Evolutionary conservation across 1,140 invertebrate species (phyloP).

Genomic region (Trialeurodes vaporariorum): DNA sequence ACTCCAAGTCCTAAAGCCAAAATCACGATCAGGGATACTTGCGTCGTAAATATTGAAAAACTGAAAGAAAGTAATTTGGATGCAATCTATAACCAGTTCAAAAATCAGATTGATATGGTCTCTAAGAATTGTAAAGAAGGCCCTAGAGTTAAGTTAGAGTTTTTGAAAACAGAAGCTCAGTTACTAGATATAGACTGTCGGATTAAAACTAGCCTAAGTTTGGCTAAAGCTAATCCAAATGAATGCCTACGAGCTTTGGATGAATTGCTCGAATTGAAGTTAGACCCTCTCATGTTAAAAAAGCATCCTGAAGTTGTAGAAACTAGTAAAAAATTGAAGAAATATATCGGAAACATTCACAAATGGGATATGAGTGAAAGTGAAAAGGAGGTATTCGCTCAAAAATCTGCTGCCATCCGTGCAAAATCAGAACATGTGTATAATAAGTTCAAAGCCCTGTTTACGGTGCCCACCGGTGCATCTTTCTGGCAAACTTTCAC

Average conservation of each 20-base stretch:
- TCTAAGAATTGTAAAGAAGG: background rate
- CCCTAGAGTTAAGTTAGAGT: constrained; percentile 12
- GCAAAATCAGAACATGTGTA: constrained; percentile 50
- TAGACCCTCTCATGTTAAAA: constrained; percentile 67
- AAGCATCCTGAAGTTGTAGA: constrained; percentile 74
- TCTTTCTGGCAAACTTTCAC: constrained; percentile 47
- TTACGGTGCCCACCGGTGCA: constrained; percentile 38
- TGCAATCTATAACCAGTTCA: constrained; percentile 31
- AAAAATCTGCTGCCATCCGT: constrained; percentile 38
- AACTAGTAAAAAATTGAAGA: constrained; percentile 48
- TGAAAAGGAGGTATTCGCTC: constrained; percentile 35
- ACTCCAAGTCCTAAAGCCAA: constrained; percentile 25
- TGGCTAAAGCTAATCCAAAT: constrained; percentile 51
- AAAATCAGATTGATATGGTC: constrained; percentile 23
- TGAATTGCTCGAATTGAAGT: constrained; percentile 46
- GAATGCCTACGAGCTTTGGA: constrained; percentile 46
- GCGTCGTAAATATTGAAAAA: constrained; percentile 39
- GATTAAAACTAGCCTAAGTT: constrained; percentile 52
- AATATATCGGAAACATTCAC: constrained; percentile 51
- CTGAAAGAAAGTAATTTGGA: constrained; percentile 29
- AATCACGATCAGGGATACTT: constrained; percentile 33
- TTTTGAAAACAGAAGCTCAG: constrained; percentile 45
- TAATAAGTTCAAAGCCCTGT: constrained; percentile 43
- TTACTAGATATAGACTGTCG: constrained; percentile 58
- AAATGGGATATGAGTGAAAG: constrained; percentile 54